Base-by-base conservation (phyloP, 92 coral and sea anemone species). In the Plumapathes pennacea region DNA sequence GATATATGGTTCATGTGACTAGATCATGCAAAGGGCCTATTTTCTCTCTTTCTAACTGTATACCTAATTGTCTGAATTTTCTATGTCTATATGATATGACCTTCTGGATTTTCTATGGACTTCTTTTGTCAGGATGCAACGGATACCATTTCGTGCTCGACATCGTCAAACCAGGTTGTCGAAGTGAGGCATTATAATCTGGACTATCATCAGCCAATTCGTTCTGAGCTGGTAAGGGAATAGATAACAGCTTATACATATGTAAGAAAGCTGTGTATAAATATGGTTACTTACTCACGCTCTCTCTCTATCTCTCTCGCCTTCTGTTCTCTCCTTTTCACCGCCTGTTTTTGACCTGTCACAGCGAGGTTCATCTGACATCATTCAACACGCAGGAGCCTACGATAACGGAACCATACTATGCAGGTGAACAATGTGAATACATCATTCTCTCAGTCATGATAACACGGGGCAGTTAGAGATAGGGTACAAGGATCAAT, bases 141-240 rank as follows among this genome's bases (percentile, higher is more conserved):
- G 1, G 89, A 83, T 25, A 33, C 68, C 14, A 82, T 84, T n/a
- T 33, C 73, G 31, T 84, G 90, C 31, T 78, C 86, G 13, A 72
- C 74, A 26, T 80, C 85, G 33, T 60, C 84, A 6, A 69, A 53
- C 25, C 50, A 30, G 20, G 76, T 50, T 40, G 81, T 81, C 1
- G 89, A 57, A 21, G 64, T 86, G 26, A 69, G 89, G 40, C 81
- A 64, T 5, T 86, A 81, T 43, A 76, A 66, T 65, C 18, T 81
- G 74, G 95, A 81, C 43, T 38, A 32, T 11, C 88, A 81, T 30
- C 83, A 69, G 30, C 94, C 88, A 7, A 42, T 80, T 21, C 55
- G 94, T 29, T 65, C 76, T 31, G 69, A 76, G 23, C 29, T 76
- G 51, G 82, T 66, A 40, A 75, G 71, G 48, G 4, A 50, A 23